phyloP scores from a whole-genome alignment of 2,797 vertebrate genomes.

The Trachurus trachurus region DNA sequence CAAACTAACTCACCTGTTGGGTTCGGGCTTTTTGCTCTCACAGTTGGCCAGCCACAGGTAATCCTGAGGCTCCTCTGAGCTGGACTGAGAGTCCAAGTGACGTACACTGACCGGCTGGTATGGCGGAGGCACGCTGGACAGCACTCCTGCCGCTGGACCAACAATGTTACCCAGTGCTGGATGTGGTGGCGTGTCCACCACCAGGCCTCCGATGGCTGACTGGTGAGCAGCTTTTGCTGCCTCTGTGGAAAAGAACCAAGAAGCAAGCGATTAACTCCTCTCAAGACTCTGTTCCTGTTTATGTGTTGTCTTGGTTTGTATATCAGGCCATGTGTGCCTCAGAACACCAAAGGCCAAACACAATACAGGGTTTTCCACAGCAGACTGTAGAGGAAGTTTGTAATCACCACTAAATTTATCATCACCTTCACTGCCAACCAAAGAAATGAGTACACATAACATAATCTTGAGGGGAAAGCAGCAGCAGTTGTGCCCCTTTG shows the following conservation, averaged over 20 bases:
- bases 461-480: background rate
- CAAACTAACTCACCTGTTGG: conserved; percentile 88
- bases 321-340: background rate
- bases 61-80: conserved; percentile 96
- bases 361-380: background rate
- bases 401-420: background rate
- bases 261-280: background rate
- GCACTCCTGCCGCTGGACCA: conserved; percentile 80
- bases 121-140: conserved; percentile 89
- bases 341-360: conserved; percentile 1
- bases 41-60: conserved; percentile 98
- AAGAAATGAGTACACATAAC: background rate
- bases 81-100: conserved; percentile 91
- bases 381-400: background rate
- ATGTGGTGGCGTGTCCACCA: conserved; percentile 89
- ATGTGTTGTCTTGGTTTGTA: background rate
- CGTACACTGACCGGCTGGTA: conserved; percentile 95
- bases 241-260: conserved; percentile 81
- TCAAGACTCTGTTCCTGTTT: background rate
- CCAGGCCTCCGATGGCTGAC: conserved; percentile 82
- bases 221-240: conserved; percentile 90
- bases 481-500: background rate
- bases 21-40: conserved; percentile 98
- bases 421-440: background rate
- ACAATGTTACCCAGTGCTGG: conserved; percentile 82